Percentiles rank a stretch among this genome's conserved stretches.
These are phyloP conservation scores for Xerus rutilus DNA, from an alignment of 2,797 vertebrate species.

Conservation along the genomic window DNA sequence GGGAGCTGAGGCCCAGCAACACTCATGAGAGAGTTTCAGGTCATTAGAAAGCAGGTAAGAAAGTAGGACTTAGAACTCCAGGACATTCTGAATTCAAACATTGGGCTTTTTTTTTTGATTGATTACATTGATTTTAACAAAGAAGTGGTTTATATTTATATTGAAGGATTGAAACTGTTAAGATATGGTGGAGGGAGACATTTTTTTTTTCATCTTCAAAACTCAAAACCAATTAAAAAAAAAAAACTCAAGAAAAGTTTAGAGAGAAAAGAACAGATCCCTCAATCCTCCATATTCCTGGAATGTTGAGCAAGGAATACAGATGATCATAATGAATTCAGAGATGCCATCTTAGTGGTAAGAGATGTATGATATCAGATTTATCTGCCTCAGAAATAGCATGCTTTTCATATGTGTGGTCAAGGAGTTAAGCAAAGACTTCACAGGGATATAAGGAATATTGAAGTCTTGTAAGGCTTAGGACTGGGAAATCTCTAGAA, in stretches of 20 bases:
- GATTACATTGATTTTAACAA: neutral
- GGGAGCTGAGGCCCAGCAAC: neutral
- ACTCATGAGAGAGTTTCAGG: neutral
- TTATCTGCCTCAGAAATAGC: neutral
- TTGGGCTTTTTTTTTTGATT: neutral
- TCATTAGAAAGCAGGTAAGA: neutral
- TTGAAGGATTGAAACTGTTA: neutral
- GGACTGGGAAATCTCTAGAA: constrained; percentile 41
- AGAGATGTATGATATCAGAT: neutral
- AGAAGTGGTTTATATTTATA: neutral
- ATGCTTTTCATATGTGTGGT: neutral
- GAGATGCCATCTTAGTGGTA: neutral
- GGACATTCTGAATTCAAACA: neutral
- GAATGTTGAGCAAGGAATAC: neutral
- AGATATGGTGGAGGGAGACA: neutral
- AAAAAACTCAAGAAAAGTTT: neutral
- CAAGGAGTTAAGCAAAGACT: constrained; percentile 49
- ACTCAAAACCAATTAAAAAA: neutral
- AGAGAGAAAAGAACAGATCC: neutral
- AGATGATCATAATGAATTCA: neutral
- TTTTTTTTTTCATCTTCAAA: neutral
- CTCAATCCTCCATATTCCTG: neutral
- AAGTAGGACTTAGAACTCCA: neutral
- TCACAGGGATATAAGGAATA: neutral
- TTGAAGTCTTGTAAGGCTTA: neutral